These are phyloP conservation scores for Bimastos eiseni DNA, from an alignment of 2,888 invertebrate genomes.

Conservation along the genomic window DNA sequence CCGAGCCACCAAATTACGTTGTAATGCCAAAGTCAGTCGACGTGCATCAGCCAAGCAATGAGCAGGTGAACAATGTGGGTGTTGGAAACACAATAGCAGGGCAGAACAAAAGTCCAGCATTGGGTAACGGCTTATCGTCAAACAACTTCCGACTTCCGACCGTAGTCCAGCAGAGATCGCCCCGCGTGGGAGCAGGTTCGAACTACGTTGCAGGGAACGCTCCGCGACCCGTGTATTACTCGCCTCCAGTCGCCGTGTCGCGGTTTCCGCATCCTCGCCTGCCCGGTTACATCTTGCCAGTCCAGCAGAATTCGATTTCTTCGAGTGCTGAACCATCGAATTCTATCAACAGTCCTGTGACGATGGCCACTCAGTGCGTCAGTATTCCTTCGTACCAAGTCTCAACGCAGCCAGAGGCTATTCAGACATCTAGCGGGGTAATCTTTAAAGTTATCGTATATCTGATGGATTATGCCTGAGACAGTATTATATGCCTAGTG, in stretches of 20 bases:
- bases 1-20: background rate
- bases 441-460: background rate
- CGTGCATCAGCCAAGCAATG: background rate
- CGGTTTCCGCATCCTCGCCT: background rate
- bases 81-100: background rate
- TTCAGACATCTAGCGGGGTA: background rate
- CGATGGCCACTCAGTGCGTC: background rate
- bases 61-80: background rate
- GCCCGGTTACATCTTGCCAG: background rate
- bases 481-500: no score
- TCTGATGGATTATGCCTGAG: no score
- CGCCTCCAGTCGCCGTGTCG: background rate
- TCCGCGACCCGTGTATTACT: background rate
- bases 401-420: background rate
- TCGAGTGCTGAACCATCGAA: background rate
- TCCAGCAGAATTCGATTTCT: conserved; percentile 13
- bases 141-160: background rate
- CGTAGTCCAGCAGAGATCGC: background rate
- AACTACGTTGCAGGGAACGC: background rate
- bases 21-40: background rate
- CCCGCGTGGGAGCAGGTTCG: background rate
- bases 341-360: background rate
- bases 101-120: no score
- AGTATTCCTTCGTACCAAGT: conserved; percentile 13
- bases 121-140: background rate